A percentile compares a stretch with the other conserved stretches of the same genome.
These are phyloP conservation scores for Calameuta filiformis DNA, from an alignment of 2,888 invertebrate genomes.

Conservation along the genomic window DNA sequence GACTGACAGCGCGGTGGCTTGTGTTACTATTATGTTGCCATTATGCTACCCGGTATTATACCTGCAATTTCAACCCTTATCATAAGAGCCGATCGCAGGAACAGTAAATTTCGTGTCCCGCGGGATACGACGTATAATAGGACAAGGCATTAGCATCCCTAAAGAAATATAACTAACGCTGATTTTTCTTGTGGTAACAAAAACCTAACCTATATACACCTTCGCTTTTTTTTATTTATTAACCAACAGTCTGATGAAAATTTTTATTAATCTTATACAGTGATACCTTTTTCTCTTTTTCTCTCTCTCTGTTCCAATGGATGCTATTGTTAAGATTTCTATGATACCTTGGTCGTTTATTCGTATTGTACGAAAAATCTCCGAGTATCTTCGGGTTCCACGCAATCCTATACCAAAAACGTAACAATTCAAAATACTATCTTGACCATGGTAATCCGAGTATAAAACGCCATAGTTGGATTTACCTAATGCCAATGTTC, in stretches of 20 bases:
- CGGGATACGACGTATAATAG: constrained; percentile 2
- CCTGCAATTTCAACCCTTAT: constrained; percentile 61
- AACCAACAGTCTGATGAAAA: not conserved
- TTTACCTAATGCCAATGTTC: constrained; percentile 36
- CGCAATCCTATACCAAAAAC: not conserved
- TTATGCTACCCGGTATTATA: constrained; percentile 55
- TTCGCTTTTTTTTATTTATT: not conserved
- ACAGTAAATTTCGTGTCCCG: constrained; percentile 10
- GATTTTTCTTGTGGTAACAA: not conserved
- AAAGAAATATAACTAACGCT: constrained; percentile 17
- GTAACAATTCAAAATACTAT: constrained; percentile 5
- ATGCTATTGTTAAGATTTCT: not conserved
- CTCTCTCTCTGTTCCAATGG: not conserved
- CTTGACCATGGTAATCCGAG: constrained; percentile 26
- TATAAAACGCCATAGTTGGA: constrained; percentile 31
- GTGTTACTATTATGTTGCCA: constrained; percentile 56
- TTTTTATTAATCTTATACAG: not conserved
- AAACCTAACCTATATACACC: not conserved
- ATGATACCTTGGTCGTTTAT: not conserved
- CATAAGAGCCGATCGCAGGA: constrained; percentile 50
- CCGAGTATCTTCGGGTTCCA: not conserved
- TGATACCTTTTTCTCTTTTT: not conserved
- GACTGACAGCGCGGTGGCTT: constrained; percentile 42
- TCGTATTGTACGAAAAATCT: not conserved
- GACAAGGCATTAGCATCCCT: not conserved